phyloP scores from a whole-genome alignment of 2,888 invertebrate species.

The Melieria omissa region DNA sequence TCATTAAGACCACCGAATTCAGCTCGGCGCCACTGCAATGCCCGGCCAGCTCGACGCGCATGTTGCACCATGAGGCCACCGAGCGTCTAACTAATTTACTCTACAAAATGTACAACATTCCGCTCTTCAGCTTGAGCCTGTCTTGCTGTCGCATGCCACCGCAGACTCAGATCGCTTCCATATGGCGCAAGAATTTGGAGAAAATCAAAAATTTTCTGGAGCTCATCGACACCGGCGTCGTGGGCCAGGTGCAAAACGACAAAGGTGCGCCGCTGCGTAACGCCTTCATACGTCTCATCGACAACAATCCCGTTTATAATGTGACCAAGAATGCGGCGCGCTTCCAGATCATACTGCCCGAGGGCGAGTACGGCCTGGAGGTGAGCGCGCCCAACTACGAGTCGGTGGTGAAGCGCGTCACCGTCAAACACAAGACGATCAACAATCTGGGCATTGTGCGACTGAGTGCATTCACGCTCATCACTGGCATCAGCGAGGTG shows the following conservation, averaged over 20 bases:
- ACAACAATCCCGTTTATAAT: slow-evolving; percentile 69
- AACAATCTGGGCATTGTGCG: slow-evolving; percentile 53
- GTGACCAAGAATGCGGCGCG: slow-evolving; percentile 77
- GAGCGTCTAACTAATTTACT: slow-evolving; percentile 72
- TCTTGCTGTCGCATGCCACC: slow-evolving; percentile 87
- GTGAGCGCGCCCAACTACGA: slow-evolving; percentile 74
- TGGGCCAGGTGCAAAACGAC: slow-evolving; percentile 77
- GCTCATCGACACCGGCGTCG: slow-evolving; percentile 75
- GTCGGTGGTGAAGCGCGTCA: slow-evolving; percentile 66
- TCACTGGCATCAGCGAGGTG: slow-evolving; percentile 55
- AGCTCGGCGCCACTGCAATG: slow-evolving; percentile 57
- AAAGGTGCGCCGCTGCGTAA: slow-evolving; percentile 75
- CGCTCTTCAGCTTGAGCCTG: slow-evolving; percentile 78
- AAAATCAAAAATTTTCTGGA: slow-evolving; percentile 74
- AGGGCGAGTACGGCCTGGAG: slow-evolving; percentile 74
- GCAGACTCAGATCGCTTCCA: slow-evolving; percentile 73
- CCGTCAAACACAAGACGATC: slow-evolving; percentile 49
- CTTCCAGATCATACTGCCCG: slow-evolving; percentile 78
- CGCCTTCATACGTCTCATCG: slow-evolving; percentile 76
- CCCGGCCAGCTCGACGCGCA: slow-evolving; percentile 50
- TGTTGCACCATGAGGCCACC: slow-evolving; percentile 57
- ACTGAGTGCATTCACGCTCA: slow-evolving; percentile 47
- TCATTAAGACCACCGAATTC: slow-evolving; percentile 60
- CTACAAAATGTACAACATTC: slow-evolving; percentile 73
- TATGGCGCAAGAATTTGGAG: slow-evolving; percentile 77